phyloP scores from a whole-genome alignment of 2,888 invertebrate species.

The Mechanitis messenoides region DNA sequence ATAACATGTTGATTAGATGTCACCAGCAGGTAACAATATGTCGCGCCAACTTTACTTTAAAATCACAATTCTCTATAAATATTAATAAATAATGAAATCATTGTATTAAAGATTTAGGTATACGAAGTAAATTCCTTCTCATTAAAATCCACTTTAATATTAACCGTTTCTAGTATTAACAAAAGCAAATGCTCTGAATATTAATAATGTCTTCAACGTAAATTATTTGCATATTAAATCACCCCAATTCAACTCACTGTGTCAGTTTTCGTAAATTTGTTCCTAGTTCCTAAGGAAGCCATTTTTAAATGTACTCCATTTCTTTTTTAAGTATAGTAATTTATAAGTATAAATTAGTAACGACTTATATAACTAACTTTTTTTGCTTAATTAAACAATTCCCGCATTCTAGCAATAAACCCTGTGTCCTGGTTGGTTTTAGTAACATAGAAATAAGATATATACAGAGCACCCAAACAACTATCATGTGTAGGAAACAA shows the following conservation, averaged over 20 bases:
- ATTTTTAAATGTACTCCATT: not conserved
- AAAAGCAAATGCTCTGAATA: conserved; percentile 11
- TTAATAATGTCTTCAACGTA: conserved; percentile 17
- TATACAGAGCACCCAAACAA: too few species aligned
- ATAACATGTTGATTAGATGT: conserved; percentile 14
- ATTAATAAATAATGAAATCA: too few species aligned
- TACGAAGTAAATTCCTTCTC: conserved; percentile 10
- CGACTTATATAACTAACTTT: too few species aligned
- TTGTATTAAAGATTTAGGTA: too few species aligned
- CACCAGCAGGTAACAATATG: conserved; percentile 8
- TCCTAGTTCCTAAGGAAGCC: not conserved
- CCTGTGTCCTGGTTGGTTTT: too few species aligned
- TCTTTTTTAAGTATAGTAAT: too few species aligned
- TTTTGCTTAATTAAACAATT: too few species aligned
- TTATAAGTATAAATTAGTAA: too few species aligned
- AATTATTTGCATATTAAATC: conserved; percentile 21
- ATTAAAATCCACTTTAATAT: conserved; percentile 17
- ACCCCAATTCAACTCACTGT: conserved; percentile 11
- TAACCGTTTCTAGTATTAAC: conserved; percentile 10
- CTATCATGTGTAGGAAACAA: too few species aligned
- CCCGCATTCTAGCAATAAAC: too few species aligned
- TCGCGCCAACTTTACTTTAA: not conserved
- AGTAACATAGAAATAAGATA: too few species aligned
- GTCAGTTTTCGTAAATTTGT: conserved; percentile 2
- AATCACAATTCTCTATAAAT: not conserved